phyloP scores from a whole-genome alignment of 2,797 vertebrate species.

The Agapornis canus region DNA sequence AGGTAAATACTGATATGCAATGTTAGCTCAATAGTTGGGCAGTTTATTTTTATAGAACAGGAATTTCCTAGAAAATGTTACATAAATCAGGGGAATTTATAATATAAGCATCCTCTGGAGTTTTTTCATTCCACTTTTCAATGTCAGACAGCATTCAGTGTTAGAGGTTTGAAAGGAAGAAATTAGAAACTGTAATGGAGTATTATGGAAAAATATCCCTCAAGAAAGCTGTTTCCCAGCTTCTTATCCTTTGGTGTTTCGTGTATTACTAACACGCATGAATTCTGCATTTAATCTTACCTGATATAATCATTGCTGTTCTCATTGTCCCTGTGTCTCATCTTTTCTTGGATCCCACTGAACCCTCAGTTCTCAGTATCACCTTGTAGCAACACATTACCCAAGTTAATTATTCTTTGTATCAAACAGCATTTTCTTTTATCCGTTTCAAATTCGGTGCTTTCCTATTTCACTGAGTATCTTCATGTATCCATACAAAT shows the following conservation, averaged over 20 bases:
- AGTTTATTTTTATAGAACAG: background rate
- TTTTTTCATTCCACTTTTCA: background rate
- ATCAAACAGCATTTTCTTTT: background rate
- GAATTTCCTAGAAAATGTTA: background rate
- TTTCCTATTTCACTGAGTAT: background rate
- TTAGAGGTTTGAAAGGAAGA: background rate
- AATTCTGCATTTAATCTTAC: background rate
- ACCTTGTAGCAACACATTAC: background rate
- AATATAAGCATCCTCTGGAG: background rate
- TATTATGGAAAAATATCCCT: background rate
- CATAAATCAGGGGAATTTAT: conserved; percentile 31
- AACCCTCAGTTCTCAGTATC: background rate
- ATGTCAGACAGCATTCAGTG: background rate
- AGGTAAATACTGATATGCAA: background rate
- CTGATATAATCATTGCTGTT: background rate
- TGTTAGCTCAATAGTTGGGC: background rate
- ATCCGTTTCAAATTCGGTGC: background rate
- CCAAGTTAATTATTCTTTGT: background rate
- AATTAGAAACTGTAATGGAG: background rate
- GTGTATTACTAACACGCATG: background rate
- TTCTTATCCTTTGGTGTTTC: background rate
- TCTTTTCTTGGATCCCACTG: background rate
- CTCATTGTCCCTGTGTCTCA: background rate
- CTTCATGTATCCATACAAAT: background rate
- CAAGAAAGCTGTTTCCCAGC: background rate